Evolutionary conservation across 2,113 vertebrate genomes (phyloP), one percentile per base, ranked within the genome.

Genomic region (Zapornia atra): DNA sequence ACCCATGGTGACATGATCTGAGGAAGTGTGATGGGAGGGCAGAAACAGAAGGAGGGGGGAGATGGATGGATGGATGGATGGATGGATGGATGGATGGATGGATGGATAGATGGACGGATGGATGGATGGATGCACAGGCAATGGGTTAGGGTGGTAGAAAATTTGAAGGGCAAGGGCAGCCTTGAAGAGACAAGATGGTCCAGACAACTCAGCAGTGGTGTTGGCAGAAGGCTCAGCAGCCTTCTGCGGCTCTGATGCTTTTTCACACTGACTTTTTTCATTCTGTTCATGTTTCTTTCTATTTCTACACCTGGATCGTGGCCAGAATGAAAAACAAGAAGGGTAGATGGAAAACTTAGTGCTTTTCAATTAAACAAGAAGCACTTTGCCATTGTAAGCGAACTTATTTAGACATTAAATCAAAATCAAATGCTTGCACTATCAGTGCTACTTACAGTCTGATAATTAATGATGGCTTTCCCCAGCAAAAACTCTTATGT

Each of bases 381-480:
- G 94, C 82, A 92, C 86, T 93, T 95, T 94, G 84, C 94, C 81
- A 80, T 92, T 96, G 93, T 93, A 92, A 96, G 92, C 0, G 50
- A 91, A 86, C 93, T 97, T 96, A 97, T 96, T 96, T 97, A 97
- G 95, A 96, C 94, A 85, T 96, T 96, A 96, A 96, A 97, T 97
- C 96, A 97, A 96, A 97, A 93, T 93, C 91, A 96, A 93, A 94
- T 94, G 90, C 70, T 81, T 94, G 90, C 53, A 5, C 95, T 83
- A 94, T 96, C 95, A 89, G 73, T 77, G 91, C 96, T 92, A 73
- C 94, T 97, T 92, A 46, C 68, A 95, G 94, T 60, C 93, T 94
- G 96, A 88, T 97, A 96, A 96, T 96, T 97, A 97, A 97, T 82
- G 93, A 90, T 92, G 94, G 89, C 93, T 96, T 96, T 96, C 92